These are phyloP conservation scores for Lordiphosa clarofinis DNA, from an alignment of 1,140 invertebrate genomes.

Conservation along the genomic window DNA sequence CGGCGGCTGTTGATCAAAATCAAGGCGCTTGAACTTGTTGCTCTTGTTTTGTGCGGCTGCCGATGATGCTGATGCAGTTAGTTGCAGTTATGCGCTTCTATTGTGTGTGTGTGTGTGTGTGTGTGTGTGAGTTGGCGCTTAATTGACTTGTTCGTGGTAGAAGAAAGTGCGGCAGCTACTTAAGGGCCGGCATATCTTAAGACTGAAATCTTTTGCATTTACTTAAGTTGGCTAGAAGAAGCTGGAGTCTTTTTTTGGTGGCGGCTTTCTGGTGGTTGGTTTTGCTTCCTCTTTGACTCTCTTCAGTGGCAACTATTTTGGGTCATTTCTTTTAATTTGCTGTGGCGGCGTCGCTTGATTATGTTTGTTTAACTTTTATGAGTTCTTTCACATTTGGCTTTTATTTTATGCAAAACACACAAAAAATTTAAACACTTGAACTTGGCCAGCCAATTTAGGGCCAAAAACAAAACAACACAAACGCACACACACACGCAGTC, in stretches of 20 bases:
- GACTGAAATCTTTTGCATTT: slow-evolving; percentile 54
- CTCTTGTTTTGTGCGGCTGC: slow-evolving; percentile 52
- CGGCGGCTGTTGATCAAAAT: slow-evolving; percentile 12
- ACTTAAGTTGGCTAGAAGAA: slow-evolving; percentile 29
- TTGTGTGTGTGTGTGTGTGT: slow-evolving; percentile 26
- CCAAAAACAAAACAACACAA: slow-evolving; percentile 9
- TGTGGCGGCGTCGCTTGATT: slow-evolving; percentile 30
- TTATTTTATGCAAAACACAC: slow-evolving; percentile 27
- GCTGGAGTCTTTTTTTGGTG: slow-evolving; percentile 14
- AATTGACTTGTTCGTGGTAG: slow-evolving; percentile 74
- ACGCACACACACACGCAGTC: slow-evolving; percentile 8
- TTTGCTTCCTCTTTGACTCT: slow-evolving; percentile 17
- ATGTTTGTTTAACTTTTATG: slow-evolving; percentile 48
- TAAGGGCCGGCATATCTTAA: slow-evolving; percentile 28
- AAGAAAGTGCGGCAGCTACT: slow-evolving; percentile 63
- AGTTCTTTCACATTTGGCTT: slow-evolving; percentile 72
- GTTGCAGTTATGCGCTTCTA: slow-evolving; percentile 73
- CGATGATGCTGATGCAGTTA: slow-evolving; percentile 53
- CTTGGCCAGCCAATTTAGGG: slow-evolving; percentile 22
- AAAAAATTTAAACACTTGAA: slow-evolving; percentile 33
- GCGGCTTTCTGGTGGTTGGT: slow-evolving; percentile 4
- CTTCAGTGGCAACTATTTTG: slow-evolving; percentile 38
- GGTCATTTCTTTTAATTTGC: slow-evolving; percentile 66
- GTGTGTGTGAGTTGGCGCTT: slow-evolving; percentile 52
- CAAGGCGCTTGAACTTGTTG: slow-evolving; percentile 74